These are phyloP conservation scores for Zelostemma sp. DNA, from an alignment of 1,140 invertebrate species.

Conservation along the genomic window DNA sequence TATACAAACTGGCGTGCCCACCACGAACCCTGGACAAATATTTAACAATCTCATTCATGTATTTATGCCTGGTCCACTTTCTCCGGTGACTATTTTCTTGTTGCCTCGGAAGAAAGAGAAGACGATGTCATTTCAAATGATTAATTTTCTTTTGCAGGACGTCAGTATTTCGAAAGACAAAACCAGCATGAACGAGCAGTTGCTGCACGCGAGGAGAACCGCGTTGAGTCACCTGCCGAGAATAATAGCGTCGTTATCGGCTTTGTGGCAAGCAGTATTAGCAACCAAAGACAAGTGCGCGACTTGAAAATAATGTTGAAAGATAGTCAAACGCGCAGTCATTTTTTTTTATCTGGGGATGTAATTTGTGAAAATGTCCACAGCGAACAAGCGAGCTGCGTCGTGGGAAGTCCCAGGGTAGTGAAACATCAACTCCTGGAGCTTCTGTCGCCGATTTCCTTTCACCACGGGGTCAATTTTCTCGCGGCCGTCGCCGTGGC, in stretches of 20 bases:
- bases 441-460: slow-evolving; percentile 88
- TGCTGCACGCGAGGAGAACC: slow-evolving; percentile 78
- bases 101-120: not conserved
- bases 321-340: too few species aligned
- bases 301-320: not conserved
- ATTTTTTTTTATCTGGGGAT: too few species aligned
- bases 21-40: slow-evolving; percentile 78
- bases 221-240: slow-evolving; percentile 85
- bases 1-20: slow-evolving; percentile 66
- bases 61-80: slow-evolving; percentile 74
- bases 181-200: slow-evolving; percentile 63
- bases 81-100: slow-evolving; percentile 55
- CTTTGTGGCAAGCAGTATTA: slow-evolving; percentile 83
- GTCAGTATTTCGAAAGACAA: slow-evolving; percentile 54
- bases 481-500: slow-evolving; percentile 89
- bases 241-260: slow-evolving; percentile 83
- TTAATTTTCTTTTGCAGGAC: slow-evolving; percentile 52
- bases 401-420: slow-evolving; percentile 75
- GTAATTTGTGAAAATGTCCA: slow-evolving; percentile 14
- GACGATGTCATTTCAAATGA: too few species aligned
- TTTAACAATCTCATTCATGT: slow-evolving; percentile 88
- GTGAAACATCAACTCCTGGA: slow-evolving; percentile 86
- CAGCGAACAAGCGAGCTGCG: slow-evolving; percentile 67
- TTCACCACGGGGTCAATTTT: slow-evolving; percentile 87
- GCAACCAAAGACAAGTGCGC: slow-evolving; percentile 69